Evolutionary conservation across 2,113 vertebrate genomes (phyloP).

Genomic region (Hemiscyllium ocellatum): DNA sequence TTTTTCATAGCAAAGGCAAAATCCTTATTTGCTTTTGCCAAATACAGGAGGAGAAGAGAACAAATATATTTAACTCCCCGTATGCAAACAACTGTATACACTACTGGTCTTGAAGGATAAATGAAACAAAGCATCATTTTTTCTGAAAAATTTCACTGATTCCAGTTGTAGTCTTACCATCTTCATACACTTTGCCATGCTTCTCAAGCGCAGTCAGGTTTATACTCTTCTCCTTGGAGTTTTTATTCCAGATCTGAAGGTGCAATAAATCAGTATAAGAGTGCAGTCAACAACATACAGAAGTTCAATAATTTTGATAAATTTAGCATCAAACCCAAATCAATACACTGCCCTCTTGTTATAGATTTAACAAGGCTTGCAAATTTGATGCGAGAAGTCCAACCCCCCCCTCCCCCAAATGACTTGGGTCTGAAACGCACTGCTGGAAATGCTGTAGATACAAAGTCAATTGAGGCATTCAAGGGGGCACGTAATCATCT

Average conservation of each 20-base stretch:
- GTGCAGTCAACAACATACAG: background rate
- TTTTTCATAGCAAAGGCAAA: background rate
- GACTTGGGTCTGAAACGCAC: no score
- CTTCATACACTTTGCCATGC: constrained; percentile 81
- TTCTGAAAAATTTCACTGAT: background rate
- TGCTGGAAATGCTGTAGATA: no score
- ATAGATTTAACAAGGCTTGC: no score
- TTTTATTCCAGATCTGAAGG: constrained; percentile 83
- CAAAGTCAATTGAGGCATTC: no score
- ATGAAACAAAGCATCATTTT: background rate
- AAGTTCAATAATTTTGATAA: background rate
- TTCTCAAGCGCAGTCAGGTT: constrained; percentile 79
- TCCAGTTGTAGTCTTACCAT: constrained; percentile 62
- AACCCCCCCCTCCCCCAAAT: no score
- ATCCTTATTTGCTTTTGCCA: background rate
- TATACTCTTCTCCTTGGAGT: constrained; percentile 83
- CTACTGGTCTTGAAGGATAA: background rate
- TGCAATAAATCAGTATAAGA: background rate
- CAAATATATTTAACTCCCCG: background rate
- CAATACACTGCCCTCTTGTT: background rate
- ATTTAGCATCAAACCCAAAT: background rate
- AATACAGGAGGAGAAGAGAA: background rate
- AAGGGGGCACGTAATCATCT: no score
- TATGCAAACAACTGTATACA: background rate
- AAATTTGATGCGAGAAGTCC: no score